Evolutionary conservation across 2,797 vertebrate genomes (phyloP).

Genomic region (Poliocrania exsul): DNA sequence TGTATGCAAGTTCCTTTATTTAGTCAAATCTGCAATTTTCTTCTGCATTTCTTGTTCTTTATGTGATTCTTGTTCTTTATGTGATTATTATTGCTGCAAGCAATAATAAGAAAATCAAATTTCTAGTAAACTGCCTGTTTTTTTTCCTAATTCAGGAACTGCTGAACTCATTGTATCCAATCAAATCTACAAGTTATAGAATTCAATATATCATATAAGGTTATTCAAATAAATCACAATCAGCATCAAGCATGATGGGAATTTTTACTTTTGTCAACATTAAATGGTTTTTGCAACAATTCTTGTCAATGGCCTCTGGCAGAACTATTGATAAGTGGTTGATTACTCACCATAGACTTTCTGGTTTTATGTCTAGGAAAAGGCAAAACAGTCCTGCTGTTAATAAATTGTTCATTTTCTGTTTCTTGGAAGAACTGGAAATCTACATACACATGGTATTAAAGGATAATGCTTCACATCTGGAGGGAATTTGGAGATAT

Average conservation of each 20-base stretch:
- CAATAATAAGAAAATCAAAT: constrained; percentile 14
- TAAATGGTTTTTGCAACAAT: constrained; percentile 4
- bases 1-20: not conserved
- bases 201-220: constrained; percentile 17
- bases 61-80: not conserved
- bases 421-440: not conserved
- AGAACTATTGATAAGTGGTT: not conserved
- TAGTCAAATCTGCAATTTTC: not conserved
- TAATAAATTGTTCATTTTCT: not conserved
- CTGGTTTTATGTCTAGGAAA: not conserved
- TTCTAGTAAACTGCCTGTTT: not conserved
- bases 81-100: not conserved
- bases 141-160: not conserved
- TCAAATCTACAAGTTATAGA: constrained; percentile 7
- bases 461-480: not conserved
- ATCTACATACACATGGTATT: not conserved
- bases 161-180: not conserved
- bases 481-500: not conserved
- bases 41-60: not conserved
- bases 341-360: not conserved
- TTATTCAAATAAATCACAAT: constrained; percentile 25
- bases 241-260: not conserved
- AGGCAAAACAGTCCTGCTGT: not conserved
- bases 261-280: constrained; percentile 4
- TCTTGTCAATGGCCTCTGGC: not conserved